Conservation (phyloP, 2,797 vertebrate genomes). For the Dendrocincla fuliginosa region DNA sequence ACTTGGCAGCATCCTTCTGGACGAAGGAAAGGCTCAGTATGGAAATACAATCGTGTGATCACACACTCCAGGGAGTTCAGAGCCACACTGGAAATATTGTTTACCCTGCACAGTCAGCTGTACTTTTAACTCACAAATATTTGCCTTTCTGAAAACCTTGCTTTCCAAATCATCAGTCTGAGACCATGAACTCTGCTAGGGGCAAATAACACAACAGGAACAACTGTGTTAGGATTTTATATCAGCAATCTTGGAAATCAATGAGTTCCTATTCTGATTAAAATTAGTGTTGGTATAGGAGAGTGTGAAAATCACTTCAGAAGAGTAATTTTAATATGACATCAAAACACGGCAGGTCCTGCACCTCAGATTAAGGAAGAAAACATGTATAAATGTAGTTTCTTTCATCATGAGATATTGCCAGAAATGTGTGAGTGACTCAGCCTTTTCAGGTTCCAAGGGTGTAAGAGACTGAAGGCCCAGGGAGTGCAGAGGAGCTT, state of each 20-base stretch:
- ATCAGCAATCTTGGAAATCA: not conserved
- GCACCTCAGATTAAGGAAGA: not conserved
- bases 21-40: conserved; percentile 52
- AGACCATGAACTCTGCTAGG: conserved; percentile 5
- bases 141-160: conserved; percentile 40
- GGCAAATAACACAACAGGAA: not conserved
- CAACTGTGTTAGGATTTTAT: not conserved
- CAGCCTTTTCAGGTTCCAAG: not conserved
- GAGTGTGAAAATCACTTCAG: not conserved
- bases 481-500: not conserved
- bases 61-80: conserved; percentile 28
- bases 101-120: conserved; percentile 43
- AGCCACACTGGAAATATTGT: conserved; percentile 24
- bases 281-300: not conserved
- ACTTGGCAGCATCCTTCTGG: conserved; percentile 28
- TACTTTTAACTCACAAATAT: conserved; percentile 55
- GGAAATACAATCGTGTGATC: not conserved
- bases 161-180: conserved; percentile 6
- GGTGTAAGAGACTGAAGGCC: not conserved
- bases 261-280: not conserved
- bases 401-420: not conserved
- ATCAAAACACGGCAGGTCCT: not conserved
- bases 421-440: not conserved
- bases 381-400: not conserved
- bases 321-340: not conserved